A percentile compares a stretch with the other conserved stretches of the same genome.
Conservation (phyloP, 2,888 invertebrate genomes). For the Pseudeuparius sepicola region DNA sequence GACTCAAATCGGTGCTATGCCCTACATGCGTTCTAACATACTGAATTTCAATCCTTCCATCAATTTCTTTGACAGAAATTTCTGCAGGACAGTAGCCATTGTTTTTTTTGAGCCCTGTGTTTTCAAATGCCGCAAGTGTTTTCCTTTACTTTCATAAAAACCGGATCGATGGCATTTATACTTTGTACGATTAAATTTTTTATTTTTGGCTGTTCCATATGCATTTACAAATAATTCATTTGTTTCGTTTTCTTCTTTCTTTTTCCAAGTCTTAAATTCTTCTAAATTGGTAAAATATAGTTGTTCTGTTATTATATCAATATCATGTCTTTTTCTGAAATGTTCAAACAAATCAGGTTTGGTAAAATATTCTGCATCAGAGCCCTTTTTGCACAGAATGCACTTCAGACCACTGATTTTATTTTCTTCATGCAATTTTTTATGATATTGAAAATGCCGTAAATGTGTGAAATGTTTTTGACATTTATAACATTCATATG, state of each 20-base stretch:
- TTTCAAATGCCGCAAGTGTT: slow-evolving; percentile 7
- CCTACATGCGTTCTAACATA: slow-evolving; percentile 11
- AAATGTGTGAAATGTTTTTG: no score
- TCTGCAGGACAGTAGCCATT: slow-evolving; percentile 9
- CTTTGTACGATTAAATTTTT: slow-evolving; percentile 1
- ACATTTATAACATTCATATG: no score
- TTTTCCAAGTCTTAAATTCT: slow-evolving; percentile 1
- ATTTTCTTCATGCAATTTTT: no score
- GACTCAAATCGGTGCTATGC: slow-evolving; percentile 10
- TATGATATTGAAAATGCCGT: no score
- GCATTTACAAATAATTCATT: background rate
- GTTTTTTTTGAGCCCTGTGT: slow-evolving; percentile 13
- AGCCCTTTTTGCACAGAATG: no score
- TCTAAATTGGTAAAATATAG: background rate
- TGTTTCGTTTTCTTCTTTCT: background rate
- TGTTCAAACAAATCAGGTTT: no score
- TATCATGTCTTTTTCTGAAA: slow-evolving; percentile 1
- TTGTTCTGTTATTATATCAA: background rate
- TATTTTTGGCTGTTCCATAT: background rate
- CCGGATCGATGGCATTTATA: slow-evolving; percentile 9
- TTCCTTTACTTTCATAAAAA: background rate
- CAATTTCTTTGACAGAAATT: background rate
- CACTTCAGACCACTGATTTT: no score
- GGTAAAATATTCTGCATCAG: no score
- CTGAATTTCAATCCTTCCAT: background rate